Evolutionary conservation across 2,113 vertebrate species (phyloP).

Genomic region (Brachyhypopomus gauderio): DNA sequence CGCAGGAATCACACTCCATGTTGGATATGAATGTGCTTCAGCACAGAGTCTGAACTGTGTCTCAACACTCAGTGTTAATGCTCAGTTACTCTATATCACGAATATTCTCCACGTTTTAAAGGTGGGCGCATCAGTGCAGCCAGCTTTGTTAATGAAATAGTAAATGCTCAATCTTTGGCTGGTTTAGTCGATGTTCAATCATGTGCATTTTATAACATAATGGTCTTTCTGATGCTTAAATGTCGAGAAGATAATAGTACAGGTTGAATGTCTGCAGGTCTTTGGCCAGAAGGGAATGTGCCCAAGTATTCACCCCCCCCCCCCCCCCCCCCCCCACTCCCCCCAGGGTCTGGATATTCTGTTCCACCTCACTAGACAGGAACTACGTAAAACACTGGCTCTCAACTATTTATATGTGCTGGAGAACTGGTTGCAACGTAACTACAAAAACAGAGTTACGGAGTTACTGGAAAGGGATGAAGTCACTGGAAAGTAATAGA

Average conservation of each 20-base stretch:
- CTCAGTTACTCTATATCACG: not conserved
- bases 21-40: too few species aligned
- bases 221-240: not conserved
- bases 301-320: not conserved
- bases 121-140: not conserved
- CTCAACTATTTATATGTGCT: conserved; percentile 46
- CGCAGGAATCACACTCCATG: too few species aligned
- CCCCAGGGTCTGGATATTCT: not conserved
- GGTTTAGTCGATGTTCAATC: not conserved
- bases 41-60: not conserved
- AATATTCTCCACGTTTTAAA: not conserved
- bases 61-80: not conserved
- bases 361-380: conserved; percentile 27
- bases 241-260: not conserved
- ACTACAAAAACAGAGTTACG: conserved; percentile 33
- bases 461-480: not conserved
- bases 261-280: not conserved
- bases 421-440: conserved; percentile 22
- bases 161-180: not conserved
- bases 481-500: not conserved
- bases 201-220: not conserved
- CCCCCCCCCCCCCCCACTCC: too few species aligned
- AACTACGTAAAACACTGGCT: conserved; percentile 27
- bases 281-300: not conserved
- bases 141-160: too few species aligned